Conservation (phyloP, 2,797 vertebrate species). For the Epinephelus awoara region DNA sequence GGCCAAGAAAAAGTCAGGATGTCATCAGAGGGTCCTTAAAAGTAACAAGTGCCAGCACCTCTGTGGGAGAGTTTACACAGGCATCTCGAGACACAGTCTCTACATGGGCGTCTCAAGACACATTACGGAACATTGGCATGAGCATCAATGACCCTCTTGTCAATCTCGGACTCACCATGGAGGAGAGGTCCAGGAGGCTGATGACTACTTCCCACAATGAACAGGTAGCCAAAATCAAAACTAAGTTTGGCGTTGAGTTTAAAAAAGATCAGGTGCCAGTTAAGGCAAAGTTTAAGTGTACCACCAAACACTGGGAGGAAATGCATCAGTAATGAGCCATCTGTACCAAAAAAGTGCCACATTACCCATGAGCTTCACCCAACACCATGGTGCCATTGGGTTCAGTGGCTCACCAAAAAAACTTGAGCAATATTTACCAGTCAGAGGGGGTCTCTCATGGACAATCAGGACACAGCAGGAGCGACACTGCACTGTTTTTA, state of each 20-base stretch:
- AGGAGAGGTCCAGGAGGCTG: constrained; percentile 29
- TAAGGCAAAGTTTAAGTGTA: not conserved
- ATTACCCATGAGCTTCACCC: not conserved
- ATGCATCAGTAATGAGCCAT: constrained; percentile 66
- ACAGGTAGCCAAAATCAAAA: constrained; percentile 46
- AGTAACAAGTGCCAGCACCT: no score
- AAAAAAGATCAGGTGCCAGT: fast-evolving
- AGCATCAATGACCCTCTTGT: constrained; percentile 53
- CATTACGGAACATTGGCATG: constrained; percentile 30
- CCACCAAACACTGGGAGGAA: not conserved
- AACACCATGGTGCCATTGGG: not conserved
- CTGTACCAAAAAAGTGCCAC: constrained; percentile 76
- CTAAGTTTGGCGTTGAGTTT: constrained; percentile 72
- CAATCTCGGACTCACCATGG: constrained; percentile 50
- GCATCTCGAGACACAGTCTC: not conserved
- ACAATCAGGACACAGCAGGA: no score
- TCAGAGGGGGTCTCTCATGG: no score
- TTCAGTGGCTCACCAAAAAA: constrained; percentile 31
- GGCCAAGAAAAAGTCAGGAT: no score
- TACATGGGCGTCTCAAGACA: fast-evolving
- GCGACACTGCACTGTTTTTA: no score
- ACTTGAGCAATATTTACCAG: no score
- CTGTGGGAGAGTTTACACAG: no score
- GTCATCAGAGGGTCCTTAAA: no score
- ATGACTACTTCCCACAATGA: not conserved